Evolutionary conservation across 2,113 vertebrate species (phyloP).

Genomic region (Dendrocopos noguchii): DNA sequence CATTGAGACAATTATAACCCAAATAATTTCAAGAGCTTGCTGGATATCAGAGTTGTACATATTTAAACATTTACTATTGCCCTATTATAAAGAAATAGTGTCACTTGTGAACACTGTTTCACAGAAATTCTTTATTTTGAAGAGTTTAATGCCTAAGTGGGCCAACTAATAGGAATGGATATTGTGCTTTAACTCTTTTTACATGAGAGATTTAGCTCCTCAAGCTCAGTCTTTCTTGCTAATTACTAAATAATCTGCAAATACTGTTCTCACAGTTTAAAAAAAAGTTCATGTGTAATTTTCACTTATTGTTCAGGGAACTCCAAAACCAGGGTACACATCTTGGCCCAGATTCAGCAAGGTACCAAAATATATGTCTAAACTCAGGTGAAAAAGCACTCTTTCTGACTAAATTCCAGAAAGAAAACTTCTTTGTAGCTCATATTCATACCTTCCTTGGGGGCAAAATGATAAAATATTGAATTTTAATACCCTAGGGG

Average conservation of each 20-base stretch:
- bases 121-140: neutral
- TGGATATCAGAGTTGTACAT: neutral
- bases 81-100: neutral
- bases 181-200: neutral
- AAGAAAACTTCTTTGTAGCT: neutral
- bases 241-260: neutral
- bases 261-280: neutral
- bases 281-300: neutral
- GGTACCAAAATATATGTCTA: neutral
- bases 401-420: neutral
- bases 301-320: neutral
- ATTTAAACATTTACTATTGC: neutral
- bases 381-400: neutral
- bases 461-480: neutral
- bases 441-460: neutral
- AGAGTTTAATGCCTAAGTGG: neutral
- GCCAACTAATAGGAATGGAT: neutral
- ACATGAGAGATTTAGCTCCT: neutral
- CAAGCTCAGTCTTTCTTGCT: neutral
- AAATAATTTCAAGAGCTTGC: neutral
- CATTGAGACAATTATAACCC: neutral
- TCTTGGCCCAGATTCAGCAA: neutral
- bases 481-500: neutral
- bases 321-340: neutral
- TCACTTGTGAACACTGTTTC: neutral